Base-by-base conservation (phyloP, 1,140 invertebrate species). In the Apolygus lucorum region DNA sequence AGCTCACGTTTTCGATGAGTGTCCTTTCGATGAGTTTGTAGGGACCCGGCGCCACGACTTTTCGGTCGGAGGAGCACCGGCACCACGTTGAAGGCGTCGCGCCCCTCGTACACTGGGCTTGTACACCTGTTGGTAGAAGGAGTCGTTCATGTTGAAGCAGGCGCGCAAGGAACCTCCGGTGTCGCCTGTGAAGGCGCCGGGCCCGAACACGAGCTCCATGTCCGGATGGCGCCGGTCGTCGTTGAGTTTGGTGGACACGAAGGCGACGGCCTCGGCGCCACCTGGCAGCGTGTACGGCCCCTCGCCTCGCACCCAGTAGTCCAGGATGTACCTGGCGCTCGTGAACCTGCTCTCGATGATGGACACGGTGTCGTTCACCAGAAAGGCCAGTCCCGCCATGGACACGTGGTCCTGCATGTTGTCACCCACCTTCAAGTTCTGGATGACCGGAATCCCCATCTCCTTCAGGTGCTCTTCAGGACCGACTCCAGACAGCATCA, bases 401-500 rank as follows among this genome's bases (percentile, higher is more conserved):
- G 87, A 85, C 0, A 88, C 85, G 72, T 90, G 88, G 75, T 90
- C 89, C 13, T 88, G 89, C 0, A 76, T 68, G 54, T 76, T 76
- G 67, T 74, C 64, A 8, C 76, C 76, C 0, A 76, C 76, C 59
- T 68, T 74, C 2, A 88, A 77, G 71, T 90, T 83, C 74, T 87
- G 79, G 17, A 91, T 78, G 0, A 88, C 78, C 0, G 83, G 80
- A 25, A 93, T 87, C 0, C 85, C 85, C 0, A 91, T 76, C 27
- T 86, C 82, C 63, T 85, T 77, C 0, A 96, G 78, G 72, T 91
- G 85, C 21, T 85, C 78, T 68, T 76, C 81, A 0, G 89, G 89
- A 0, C 90, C 90, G 26, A 92, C 83, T 8, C 90, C 90, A 0
- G 88, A 90, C 1, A 90, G 74, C 84, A 91, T 86, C 1, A 92